Conservation (phyloP, 2,797 vertebrate genomes). For the Darevskia mixta region DNA sequence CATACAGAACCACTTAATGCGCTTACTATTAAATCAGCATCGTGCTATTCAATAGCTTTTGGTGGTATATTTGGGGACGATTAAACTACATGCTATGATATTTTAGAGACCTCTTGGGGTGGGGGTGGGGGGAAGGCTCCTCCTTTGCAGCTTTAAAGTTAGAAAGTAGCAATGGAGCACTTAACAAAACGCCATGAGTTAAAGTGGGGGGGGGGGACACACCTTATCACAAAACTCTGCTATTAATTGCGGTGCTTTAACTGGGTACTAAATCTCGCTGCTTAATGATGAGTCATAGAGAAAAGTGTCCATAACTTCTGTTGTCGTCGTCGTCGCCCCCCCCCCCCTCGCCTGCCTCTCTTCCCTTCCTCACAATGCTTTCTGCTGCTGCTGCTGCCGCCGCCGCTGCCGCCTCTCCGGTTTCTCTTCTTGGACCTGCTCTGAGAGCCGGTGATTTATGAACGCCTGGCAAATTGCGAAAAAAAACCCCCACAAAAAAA, state of each 20-base stretch:
- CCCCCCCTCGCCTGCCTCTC: background rate
- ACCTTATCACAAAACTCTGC: constrained; percentile 71
- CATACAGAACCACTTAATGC: too few relatives aligned
- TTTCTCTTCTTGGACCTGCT: constrained; percentile 72
- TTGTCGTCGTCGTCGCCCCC: background rate
- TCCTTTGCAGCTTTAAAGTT: constrained; percentile 60
- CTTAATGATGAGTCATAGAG: constrained; percentile 81
- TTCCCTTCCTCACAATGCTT: constrained; percentile 64
- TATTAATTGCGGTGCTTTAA: constrained; percentile 70
- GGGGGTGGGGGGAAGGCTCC: background rate
- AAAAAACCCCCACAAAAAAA: constrained; percentile 69
- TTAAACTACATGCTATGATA: constrained; percentile 54
- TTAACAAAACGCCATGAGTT: constrained; percentile 54
- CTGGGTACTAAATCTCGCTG: constrained; percentile 76
- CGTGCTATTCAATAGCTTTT: constrained; percentile 49
- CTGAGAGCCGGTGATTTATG: constrained; percentile 82
- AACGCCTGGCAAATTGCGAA: constrained; percentile 77
- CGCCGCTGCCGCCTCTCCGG: constrained; percentile 38
- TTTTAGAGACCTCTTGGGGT: constrained; percentile 55
- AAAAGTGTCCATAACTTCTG: constrained; percentile 71
- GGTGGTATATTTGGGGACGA: constrained; percentile 63
- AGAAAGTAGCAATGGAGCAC: constrained; percentile 56
- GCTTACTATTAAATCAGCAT: constrained; percentile 46
- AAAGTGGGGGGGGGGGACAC: constrained; percentile 39
- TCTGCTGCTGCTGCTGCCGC: constrained; percentile 45